A percentile compares a stretch with the other conserved stretches of the same genome.
Evolutionary conservation across 2,113 vertebrate species (phyloP).

Genomic region (Hucho hucho): DNA sequence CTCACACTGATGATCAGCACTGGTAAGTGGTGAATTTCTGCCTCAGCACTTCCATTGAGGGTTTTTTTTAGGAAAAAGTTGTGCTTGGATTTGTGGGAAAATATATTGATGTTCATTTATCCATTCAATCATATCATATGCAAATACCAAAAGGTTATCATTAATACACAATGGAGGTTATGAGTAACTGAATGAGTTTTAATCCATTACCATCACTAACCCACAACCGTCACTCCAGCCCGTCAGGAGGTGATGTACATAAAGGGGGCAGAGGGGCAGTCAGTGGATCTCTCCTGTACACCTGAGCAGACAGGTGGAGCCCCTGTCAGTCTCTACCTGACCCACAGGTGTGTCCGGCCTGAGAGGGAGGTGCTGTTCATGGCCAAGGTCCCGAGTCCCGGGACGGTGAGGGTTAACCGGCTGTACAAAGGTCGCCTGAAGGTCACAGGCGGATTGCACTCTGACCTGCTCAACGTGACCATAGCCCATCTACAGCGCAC

Average conservation of each 20-base stretch:
- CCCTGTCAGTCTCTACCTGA: constrained; percentile 48
- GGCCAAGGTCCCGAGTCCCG: not conserved
- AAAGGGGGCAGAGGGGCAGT: constrained; percentile 33
- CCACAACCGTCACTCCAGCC: constrained; percentile 25
- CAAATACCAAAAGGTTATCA: too few relatives aligned
- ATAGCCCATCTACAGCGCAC: constrained; percentile 31
- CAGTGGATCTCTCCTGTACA: constrained; percentile 50
- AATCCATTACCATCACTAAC: too few relatives aligned
- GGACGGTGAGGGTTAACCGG: constrained; percentile 11
- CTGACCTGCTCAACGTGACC: constrained; percentile 51
- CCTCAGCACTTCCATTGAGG: not conserved
- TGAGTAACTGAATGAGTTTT: not conserved
- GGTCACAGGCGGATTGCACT: constrained; percentile 22
- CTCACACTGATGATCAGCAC: constrained; percentile 39
- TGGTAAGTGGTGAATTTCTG: constrained; percentile 39
- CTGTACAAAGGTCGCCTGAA: constrained; percentile 41
- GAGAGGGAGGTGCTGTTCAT: constrained; percentile 63
- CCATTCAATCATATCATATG: too few relatives aligned
- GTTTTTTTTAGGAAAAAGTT: not conserved
- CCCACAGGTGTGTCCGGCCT: constrained; percentile 38
- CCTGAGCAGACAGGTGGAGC: constrained; percentile 2
- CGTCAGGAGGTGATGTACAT: constrained; percentile 44
- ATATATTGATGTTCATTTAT: too few relatives aligned
- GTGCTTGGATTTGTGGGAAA: too few relatives aligned
- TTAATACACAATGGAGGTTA: not conserved